Evolutionary conservation across 2,797 vertebrate genomes (phyloP), one percentile per base, ranked within the genome.

Genomic region (Florisuga fusca): DNA sequence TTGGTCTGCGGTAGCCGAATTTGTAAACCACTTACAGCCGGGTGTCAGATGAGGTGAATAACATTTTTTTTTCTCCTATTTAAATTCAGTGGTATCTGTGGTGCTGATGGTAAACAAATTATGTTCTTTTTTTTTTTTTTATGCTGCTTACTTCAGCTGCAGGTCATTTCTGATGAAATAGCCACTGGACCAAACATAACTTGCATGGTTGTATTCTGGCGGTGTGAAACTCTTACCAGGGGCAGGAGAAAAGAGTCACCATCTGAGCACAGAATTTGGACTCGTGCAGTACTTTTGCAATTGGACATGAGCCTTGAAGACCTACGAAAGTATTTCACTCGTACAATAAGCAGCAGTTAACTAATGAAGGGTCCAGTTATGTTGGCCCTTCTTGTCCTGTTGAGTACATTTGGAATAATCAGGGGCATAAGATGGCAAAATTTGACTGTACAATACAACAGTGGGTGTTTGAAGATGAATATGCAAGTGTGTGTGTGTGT

Each of bases 81-180:
- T 93, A 95, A 95, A 96, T 93, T 81, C 50, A 27, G 93, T 71
- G 94, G 90, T 64, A 34, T 93, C 54, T 93, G 86, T 74, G 90
- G 93, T 84, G 46, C 68, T 58, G 67, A 53, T 61, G 90, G 68
- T 92, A 92, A 93, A 79, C 88, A 94, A 93, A 94, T 83, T 15
- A 26, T 16, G n/a, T 5, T 48, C 0, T 46, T 46, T 46, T 46
- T 19, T 46, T 18, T 13, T 36, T 66, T 77, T 74, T 53, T 29
- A 54, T 59, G 33, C 33, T 1, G 0, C 41, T 78, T 62, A 20
- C 51, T 55, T 74, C 86, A 89, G 51, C 66, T 96, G 66, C 63
- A 66, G 38, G 18, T 66, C 83, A 36, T 15, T 68, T 46, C 27
- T 84, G 77, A 22, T 33, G 19, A 72, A 84, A 59, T 53, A 72